Base-by-base conservation (phyloP, 2,797 vertebrate genomes). In the Gymnocypris eckloni region DNA sequence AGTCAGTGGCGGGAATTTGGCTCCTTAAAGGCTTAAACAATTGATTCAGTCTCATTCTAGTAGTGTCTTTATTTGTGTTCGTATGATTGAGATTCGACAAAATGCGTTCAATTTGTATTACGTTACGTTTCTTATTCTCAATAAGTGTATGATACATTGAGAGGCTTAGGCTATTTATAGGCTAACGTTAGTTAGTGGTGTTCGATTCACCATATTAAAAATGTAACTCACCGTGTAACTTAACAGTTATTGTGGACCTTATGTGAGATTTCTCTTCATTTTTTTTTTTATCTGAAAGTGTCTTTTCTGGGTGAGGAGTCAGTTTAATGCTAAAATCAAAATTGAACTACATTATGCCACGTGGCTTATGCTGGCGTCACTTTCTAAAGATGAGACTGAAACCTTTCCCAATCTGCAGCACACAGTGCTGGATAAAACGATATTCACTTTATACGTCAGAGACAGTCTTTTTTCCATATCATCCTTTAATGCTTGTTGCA, bases 1-100 rank as follows among this genome's bases (percentile, higher is more conserved):
- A 64, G 54, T 56, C 61, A 67, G 61, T 78, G 82, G 61, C 73
- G 73, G 82, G 61, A 69, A 43, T 41, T 67, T 25, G 33, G 28
- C 9, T 72, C 50, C 10, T 64, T 28, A 13, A 1, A 56, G 41
- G 39, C 22, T 25, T 15, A 66, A 39, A 83, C 16, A 7, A 37
- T 67, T 10, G 3, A 41, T 22, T 61, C 20, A 18, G 16, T 73
- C n/a, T 61, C 20, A 18, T 11, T 73, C 37, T 77, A 20, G 3
- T 20, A 15, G 20, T 43, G 76, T 79, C 39, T 61, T 79, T 18
- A 61, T 43, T 9, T 79, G 13, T 64, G 1, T 61, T 28, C 10
- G 11, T 25, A 25, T 61, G 37, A n/a, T 59, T 45, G 22, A 33
- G 52, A 59, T 56, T 43, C 28, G 25, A 28, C 37, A 56, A 41